Evolutionary conservation across 1,140 invertebrate species (phyloP), one percentile per base, ranked within the genome.

Genomic region (Aporrectodea caliginosa): DNA sequence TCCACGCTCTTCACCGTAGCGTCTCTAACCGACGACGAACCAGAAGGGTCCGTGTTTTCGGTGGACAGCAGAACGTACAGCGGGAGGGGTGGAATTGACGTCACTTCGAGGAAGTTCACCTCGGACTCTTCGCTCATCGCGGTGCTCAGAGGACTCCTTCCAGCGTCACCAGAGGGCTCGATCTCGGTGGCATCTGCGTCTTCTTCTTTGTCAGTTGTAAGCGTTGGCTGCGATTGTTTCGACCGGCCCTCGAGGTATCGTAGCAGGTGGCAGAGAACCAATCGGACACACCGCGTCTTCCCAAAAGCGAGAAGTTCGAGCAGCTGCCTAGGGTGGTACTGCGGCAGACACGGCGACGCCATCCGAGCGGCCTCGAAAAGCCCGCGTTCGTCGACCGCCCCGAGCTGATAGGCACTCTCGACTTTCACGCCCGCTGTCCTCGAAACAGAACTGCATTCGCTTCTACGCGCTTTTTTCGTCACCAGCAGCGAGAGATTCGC

Each of bases 231-330:
- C n/a, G n/a, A n/a, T n/a, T n/a, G n/a, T n/a, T n/a, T n/a, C 43
- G 43, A 22, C 6, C 43, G 43, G 16, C 85, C 86, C 75, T 84
- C 82, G 35, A 88, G 85, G 77, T 87, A 88, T n/a, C 90, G 92
- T 16, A 99, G 95, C 69, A 99, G 90, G 91, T 99, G 98, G 1
- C 95, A 93, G 58, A 99, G 89, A 80, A 99, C 99, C 0, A 97
- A 97, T 88, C 98, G 98, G 0, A 99, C 98, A 92, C 96, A 95
- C 83, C 6, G 22, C 43, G 22, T 97, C 90, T 98, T 98, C 0
- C 98, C 98, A 78, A 96, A 98, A 88, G 98, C 98, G 0, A 99
- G 89, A n/a, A 99, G 89, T 87, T 99, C 98, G 93, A 98, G 98
- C 1, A 99, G 88, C 85, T 98, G 97, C 86, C 98, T 98, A 0